Percentiles rank a stretch among this genome's conserved stretches.
Conservation (phyloP, 1,140 invertebrate species). For the Scaptomyza montana region DNA sequence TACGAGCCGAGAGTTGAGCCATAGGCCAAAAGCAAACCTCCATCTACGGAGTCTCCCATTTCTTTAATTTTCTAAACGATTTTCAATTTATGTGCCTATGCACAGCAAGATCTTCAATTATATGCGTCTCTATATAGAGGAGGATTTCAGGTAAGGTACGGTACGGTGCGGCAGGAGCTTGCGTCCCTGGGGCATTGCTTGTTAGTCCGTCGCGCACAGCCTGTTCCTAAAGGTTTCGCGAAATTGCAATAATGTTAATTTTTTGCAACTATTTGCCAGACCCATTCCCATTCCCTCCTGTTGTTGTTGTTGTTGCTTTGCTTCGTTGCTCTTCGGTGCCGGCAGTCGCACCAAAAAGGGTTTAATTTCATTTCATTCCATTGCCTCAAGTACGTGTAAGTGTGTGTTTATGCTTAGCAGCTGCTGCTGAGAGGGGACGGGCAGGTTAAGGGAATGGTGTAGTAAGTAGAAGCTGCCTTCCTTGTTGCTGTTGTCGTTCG, state of each 20-base stretch:
- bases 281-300: background rate
- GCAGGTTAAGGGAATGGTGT: background rate
- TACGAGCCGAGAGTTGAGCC: constrained; percentile 33
- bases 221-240: constrained; percentile 28
- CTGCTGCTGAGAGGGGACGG: constrained; percentile 1
- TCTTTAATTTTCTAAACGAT: constrained; percentile 70
- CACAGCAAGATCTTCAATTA: constrained; percentile 52
- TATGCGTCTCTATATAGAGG: constrained; percentile 11
- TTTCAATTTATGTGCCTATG: constrained; percentile 56
- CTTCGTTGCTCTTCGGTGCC: constrained; percentile 19
- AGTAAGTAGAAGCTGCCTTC: constrained; percentile 23
- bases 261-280: constrained; percentile 65
- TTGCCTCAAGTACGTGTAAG: constrained; percentile 70
- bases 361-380: constrained; percentile 77
- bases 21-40: constrained; percentile 11
- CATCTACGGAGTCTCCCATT: constrained; percentile 25
- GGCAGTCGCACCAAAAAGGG: constrained; percentile 68
- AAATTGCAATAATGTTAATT: constrained; percentile 78
- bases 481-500: constrained; percentile 31
- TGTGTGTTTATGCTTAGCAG: constrained; percentile 77
- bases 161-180: too few relatives aligned
- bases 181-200: constrained; percentile 42
- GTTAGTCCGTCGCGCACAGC: constrained; percentile 31
- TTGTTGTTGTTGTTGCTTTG: background rate
- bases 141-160: constrained; percentile 30